A percentile compares a stretch with the other conserved stretches of the same genome.
phyloP scores from a whole-genome alignment of 2,113 vertebrate species.

The Syngnathus floridae region DNA sequence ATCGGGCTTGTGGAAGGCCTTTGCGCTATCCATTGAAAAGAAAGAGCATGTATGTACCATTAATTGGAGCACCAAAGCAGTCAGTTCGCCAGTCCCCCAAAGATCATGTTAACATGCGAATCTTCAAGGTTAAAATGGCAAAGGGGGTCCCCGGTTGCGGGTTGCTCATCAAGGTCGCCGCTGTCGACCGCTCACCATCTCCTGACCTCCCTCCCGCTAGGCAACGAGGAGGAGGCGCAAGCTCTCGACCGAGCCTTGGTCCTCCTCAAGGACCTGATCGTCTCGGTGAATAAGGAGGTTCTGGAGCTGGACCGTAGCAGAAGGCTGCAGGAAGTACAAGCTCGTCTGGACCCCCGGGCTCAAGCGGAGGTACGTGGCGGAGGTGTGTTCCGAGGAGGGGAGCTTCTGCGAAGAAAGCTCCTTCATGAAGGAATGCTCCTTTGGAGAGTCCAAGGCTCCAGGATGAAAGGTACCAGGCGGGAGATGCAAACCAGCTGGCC shows the following conservation, averaged over 20 bases:
- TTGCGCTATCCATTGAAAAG: too few relatives aligned
- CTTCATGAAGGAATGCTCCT: constrained; percentile 81
- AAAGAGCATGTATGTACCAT: too few relatives aligned
- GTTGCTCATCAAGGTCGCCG: background rate
- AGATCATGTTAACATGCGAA: too few relatives aligned
- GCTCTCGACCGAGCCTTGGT: constrained; percentile 66
- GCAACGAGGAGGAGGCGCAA: constrained; percentile 73
- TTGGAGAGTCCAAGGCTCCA: constrained; percentile 78
- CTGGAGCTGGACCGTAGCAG: constrained; percentile 78
- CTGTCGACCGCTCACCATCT: background rate
- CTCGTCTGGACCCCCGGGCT: constrained; percentile 76
- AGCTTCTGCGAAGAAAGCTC: constrained; percentile 80
- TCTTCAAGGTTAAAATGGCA: too few relatives aligned
- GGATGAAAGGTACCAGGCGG: constrained; percentile 77
- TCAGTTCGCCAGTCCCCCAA: too few relatives aligned
- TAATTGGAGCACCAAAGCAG: too few relatives aligned
- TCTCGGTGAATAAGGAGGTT: constrained; percentile 81
- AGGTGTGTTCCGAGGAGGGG: constrained; percentile 77
- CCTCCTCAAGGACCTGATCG: constrained; percentile 80
- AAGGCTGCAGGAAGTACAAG: constrained; percentile 82
- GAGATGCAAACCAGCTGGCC: background rate
- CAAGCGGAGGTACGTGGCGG: constrained; percentile 69
- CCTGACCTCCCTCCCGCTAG: constrained; percentile 45
- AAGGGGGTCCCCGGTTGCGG: too few relatives aligned
- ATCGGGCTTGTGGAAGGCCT: too few relatives aligned